Base-by-base conservation (phyloP, 2,797 vertebrate species). In the Sebastiscus tertius region DNA sequence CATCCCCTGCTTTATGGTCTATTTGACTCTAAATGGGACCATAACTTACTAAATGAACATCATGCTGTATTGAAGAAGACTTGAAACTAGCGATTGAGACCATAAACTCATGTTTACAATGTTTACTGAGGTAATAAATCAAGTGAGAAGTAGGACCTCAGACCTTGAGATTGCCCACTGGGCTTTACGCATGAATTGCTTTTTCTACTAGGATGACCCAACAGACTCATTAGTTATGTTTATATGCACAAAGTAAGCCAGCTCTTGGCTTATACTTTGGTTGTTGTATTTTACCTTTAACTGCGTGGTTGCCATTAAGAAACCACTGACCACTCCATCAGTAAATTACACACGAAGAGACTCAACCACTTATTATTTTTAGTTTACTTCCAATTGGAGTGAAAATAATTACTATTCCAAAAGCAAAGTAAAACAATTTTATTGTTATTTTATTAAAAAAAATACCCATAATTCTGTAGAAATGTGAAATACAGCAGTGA, bases 161-260 rank as follows among this genome's bases (percentile, higher is more conserved):
- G 18, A 49, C 46, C 18, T 18, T 20, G 18, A 49, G 46, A 7
- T 49, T 49, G 46, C 46, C 46, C 46, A 49, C 1, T 20, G 46
- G 54, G 54, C 54, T 81, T 77, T 16, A 79, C 1, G 31, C 79
- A 82, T 73, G 56, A 73, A 55, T 0, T 42, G 60, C 11, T 72
- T 14, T 72, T 84, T 75, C 72, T 75, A 69, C 73, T 58, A 62
- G 49, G 54, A 64, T n/a, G 60, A 79, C 56, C 74, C 52, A n/a
- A 46, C 61, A 18, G 60, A 73, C 71, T 72, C 56, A 60, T 69
- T 77, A 61, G 68, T 59, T 58, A 58, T 4, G 4, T 85, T 75
- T 64, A 56, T 31, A 42, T 75, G 79, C 81, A 72, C 71, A 80
- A 33, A 68, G 18, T 11, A n/a, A 58, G 29, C 60, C 54, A 55